A percentile compares a stretch with the other conserved stretches of the same genome.
Evolutionary conservation across 2,797 vertebrate species (phyloP).

Genomic region (Tragelaphus eurycerus): DNA sequence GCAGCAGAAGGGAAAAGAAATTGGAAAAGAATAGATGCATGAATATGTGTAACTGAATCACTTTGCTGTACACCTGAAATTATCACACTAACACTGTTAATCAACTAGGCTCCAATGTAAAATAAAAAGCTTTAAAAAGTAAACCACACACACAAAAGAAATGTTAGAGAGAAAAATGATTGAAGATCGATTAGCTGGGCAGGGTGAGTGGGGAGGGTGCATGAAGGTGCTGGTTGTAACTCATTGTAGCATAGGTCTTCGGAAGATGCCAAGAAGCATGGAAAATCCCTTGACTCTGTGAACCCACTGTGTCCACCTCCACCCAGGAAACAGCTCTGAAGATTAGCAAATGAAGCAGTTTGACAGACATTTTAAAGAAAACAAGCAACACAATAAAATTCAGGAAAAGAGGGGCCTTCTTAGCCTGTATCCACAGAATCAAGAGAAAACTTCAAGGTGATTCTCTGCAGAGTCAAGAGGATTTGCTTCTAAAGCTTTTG

Average conservation of each 20-base stretch:
- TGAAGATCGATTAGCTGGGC: not conserved
- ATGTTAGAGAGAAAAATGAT: not conserved
- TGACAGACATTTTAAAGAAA: not conserved
- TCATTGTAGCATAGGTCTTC: not conserved
- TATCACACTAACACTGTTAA: not conserved
- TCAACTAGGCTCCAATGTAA: not conserved
- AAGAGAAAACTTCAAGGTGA: not conserved
- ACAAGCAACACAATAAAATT: not conserved
- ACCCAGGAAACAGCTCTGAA: not conserved
- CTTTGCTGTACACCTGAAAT: not conserved
- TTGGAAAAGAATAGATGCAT: not conserved
- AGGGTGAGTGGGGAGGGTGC: not conserved
- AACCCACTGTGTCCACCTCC: not conserved
- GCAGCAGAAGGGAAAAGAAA: not conserved
- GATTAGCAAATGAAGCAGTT: not conserved
- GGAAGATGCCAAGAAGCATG: not conserved
- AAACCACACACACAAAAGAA: not conserved
- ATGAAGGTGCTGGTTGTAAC: not conserved
- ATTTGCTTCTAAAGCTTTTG: not conserved
- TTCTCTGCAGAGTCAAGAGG: not conserved
- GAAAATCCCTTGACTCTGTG: not conserved
- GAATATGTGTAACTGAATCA: not conserved
- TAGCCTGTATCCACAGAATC: not conserved
- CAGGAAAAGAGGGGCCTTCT: not conserved
- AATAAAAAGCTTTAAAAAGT: not conserved